Base-by-base conservation (phyloP, 2,113 vertebrate genomes). In the Recurvirostra avosetta region DNA sequence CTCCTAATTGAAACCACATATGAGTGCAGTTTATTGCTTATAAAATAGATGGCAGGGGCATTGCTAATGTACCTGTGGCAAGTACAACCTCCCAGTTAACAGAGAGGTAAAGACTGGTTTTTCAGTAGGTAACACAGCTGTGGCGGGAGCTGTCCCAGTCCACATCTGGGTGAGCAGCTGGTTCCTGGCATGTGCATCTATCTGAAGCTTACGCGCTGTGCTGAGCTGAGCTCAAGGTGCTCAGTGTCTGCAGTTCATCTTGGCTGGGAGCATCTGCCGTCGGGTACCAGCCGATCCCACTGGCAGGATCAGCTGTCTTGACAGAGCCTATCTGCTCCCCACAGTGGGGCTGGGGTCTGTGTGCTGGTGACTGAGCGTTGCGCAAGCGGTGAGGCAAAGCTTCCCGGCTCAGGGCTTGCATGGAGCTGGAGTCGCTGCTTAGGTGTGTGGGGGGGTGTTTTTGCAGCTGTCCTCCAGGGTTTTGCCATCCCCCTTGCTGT, bases 1-100 rank as follows among this genome's bases (percentile, higher is more conserved):
- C 94, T 93, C 76, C 96, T 98, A 98, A 98, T 98, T 98, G 97
- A 98, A 98, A 97, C 90, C 95, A 97, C 6, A 17, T 91, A 93
- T 15, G 55, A 92, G 87, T 84, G 58, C 65, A 91, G 74, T 97
- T 98, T 98, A 97, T 97, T 97, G 97, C 96, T 97, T 97, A 88
- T 92, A 94, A 96, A 98, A 97, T 95, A 98, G 97, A 97, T 94
- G 94, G 91, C 91, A 74, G 91, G 58, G 56, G n/a, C 16, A 16
- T 86, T 43, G 32, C 86, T 97, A 97, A 95, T 88, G 78, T 92
- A 79, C 65, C 96, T 88, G 55, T 92, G 73, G 23, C 77, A 87
- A 95, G 68, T 87, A 72, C 68, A 86, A 40, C 59, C 67, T 94
- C 95, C 78, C 91, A 92, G 65, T 93, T 96, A 91, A 52, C 58